Base-by-base conservation (phyloP, 2,888 invertebrate genomes). In the Tinea semifulvella region DNA sequence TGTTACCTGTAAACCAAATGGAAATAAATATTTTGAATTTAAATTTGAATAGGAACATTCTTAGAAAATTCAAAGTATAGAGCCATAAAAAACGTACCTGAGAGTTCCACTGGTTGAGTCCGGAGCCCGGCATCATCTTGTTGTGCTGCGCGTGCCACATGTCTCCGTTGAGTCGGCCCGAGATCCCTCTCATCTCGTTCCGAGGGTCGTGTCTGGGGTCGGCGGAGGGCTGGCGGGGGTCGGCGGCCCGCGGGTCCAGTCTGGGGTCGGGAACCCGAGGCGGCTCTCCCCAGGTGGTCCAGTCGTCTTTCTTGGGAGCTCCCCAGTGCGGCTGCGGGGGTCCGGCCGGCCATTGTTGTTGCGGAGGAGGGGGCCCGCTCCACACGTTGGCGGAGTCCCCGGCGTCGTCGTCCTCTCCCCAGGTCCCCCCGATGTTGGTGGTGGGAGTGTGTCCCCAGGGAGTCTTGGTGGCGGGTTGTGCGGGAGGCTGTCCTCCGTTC, bases 381-480 rank as follows among this genome's bases (percentile, higher is more conserved):
- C 95, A 95, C 46, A 94, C 92, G 61, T 91, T 94, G 16, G 90
- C 90, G 10, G 89, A 88, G 56, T 94, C 94, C 0, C 86, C 84
- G 2, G 87, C 85, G 56, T 94, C 94, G 53, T 95, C 94, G 54
- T 96, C 95, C 65, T 95, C 96, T 27, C 95, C 96, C 96, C 96
- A 97, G 0, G 94, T 95, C 2, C 96, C 95, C 8, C 95, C 95
- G 49, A 93, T 91, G 65, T 96, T 94, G 7, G 92, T 91, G 2
- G 93, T 90, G 0, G 95, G 94, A 1, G 94, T 95, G 61, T 95
- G 94, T 3, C 94, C 94, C 95, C 95, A 95, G 1, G 95, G 94
- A 1, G 93, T 91, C 68, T 94, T 94, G 47, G 91, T 87, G 42
- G 89, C 88, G 44, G 91, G 90, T 56, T 89, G 90, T 40, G 92